Conservation (phyloP, 2,113 vertebrate genomes). For the Silurus asotus region DNA sequence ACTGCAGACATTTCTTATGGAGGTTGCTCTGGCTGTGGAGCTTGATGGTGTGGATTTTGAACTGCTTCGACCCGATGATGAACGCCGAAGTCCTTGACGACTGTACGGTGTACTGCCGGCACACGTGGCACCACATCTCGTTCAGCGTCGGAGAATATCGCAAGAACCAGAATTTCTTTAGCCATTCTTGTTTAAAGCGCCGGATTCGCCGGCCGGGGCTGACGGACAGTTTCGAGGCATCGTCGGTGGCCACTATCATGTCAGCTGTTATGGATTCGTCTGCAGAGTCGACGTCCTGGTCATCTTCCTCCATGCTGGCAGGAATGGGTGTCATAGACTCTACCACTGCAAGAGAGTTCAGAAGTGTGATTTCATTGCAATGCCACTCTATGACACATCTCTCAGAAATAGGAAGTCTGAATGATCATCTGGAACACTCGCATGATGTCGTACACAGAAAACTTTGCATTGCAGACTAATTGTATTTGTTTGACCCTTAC, state of each 20-base stretch:
- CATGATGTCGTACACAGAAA: background rate
- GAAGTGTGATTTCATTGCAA: slow-evolving; percentile 4
- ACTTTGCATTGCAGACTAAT: background rate
- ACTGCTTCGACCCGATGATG: slow-evolving; percentile 96
- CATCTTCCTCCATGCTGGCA: slow-evolving; percentile 85
- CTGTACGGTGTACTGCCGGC: slow-evolving; percentile 95
- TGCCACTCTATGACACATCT: background rate
- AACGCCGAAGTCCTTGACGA: slow-evolving; percentile 95
- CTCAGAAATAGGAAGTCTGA: background rate
- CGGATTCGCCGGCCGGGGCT: slow-evolving; percentile 83
- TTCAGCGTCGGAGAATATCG: slow-evolving; percentile 92
- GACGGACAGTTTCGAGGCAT: slow-evolving; percentile 82
- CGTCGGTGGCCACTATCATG: slow-evolving; percentile 81
- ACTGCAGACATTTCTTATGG: slow-evolving; percentile 97
- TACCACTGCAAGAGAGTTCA: slow-evolving; percentile 71
- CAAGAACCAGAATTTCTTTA: slow-evolving; percentile 98
- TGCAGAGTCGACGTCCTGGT: slow-evolving; percentile 91
- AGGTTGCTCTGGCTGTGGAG: slow-evolving; percentile 98
- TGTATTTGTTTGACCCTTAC: background rate
- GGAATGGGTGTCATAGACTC: slow-evolving; percentile 84
- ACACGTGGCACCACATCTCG: slow-evolving; percentile 99
- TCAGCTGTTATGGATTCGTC: slow-evolving; percentile 91
- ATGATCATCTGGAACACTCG: background rate
- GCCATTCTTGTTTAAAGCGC: slow-evolving; percentile 96
- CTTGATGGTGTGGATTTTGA: slow-evolving; percentile 98